Evolutionary conservation across 2,888 invertebrate genomes (phyloP).

Genomic region (Heteromurus nitidus): DNA sequence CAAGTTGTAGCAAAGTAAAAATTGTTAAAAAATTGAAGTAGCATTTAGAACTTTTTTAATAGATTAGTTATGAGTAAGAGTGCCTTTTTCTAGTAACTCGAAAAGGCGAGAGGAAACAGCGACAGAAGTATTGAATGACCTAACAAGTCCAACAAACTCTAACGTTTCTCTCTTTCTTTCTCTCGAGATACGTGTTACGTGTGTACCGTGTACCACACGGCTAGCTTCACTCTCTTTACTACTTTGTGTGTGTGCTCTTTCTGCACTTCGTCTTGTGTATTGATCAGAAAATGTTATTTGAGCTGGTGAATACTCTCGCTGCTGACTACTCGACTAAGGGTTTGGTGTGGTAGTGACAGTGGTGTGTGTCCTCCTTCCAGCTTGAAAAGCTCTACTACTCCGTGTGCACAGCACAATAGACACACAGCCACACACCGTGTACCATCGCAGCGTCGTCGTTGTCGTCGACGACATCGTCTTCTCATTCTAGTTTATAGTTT

Average conservation of each 20-base stretch:
- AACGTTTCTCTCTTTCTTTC: not conserved
- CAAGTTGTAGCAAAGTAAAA: no score
- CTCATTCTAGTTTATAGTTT: conserved; percentile 41
- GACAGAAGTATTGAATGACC: conserved; percentile 44
- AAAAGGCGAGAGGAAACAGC: conserved; percentile 7
- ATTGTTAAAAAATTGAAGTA: no score
- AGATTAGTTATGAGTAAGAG: conserved; percentile 8
- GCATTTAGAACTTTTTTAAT: no score
- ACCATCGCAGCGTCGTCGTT: not conserved
- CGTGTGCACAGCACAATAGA: not conserved
- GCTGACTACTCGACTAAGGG: not conserved
- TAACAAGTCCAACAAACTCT: conserved; percentile 41
- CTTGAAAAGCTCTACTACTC: not conserved
- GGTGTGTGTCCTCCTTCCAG: conserved; percentile 26
- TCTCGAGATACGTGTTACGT: no score
- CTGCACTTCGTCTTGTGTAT: conserved; percentile 37
- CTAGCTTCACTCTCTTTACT: not conserved
- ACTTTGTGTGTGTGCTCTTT: conserved; percentile 2
- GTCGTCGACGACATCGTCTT: conserved; percentile 9
- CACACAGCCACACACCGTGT: not conserved
- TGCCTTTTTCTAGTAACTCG: conserved; percentile 2
- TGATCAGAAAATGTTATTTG: conserved; percentile 54
- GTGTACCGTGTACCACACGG: not conserved
- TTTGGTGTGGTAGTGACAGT: no score
- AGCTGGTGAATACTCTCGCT: conserved; percentile 28